Evolutionary conservation across 2,113 vertebrate genomes (phyloP), one percentile per base, ranked within the genome.

Genomic region (Pristiophorus japonicus): DNA sequence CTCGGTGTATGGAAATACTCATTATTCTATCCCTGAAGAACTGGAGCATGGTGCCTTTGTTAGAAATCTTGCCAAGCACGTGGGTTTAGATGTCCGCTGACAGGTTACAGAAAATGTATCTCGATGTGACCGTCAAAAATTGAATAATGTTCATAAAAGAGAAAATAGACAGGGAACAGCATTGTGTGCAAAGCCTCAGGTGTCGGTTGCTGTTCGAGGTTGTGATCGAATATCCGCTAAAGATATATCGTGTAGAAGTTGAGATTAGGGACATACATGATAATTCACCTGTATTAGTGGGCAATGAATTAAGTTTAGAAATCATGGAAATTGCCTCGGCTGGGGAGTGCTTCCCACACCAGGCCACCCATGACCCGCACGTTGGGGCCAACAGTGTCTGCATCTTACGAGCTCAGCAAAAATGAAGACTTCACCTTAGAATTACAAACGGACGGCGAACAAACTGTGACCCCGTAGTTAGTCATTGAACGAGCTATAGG

Each of bases 221-320:
- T 96, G 97, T 98, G 90, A 95, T 97, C 27, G 98, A 98, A 96
- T 97, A 97, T 95, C 98, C 98, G 59, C 96, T 98, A 96, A 97
- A 98, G 96, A 97, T 98, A 62, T 97, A 97, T 90, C 97, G 97
- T 4, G 96, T 98, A 51, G 98, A 98, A 96, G 97, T 98, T 51
- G 98, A 98, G 97, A 97, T 98, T 95, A 96, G 97, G 96, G 98
- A 98, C 95, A 95, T 98, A 87, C 95, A 95, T 98, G 84, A 98
- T 96, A 98, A 98, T 96, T 97, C 98, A 84, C 98, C 98, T 0
- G 97, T 97, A 90, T 98, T 98, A 1, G 51, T 2, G 51, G 51
- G 51, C 51, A 51, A 27, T 22, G 96, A 96, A 95, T 96, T 97
- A 95, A 97, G 96, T 62, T 95, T 98, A 96, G 97, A 97, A 22